Percentiles rank a stretch among this genome's conserved stretches.
Evolutionary conservation across 2,888 invertebrate genomes (phyloP).

Genomic region (Stegophylla sp.): DNA sequence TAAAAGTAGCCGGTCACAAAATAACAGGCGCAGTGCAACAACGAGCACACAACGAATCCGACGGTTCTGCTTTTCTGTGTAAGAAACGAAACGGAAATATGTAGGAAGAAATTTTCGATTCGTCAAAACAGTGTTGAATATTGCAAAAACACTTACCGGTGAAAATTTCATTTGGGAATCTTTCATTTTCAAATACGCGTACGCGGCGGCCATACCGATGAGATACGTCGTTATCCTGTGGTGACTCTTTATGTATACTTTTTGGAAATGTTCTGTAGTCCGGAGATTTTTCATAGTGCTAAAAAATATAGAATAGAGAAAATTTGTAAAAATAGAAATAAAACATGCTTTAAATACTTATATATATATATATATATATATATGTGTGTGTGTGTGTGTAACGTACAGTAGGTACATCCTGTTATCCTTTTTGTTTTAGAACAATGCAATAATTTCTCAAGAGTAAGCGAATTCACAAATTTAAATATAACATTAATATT

Average conservation of each 20-base stretch:
- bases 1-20: slow-evolving; percentile 28
- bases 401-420: no score
- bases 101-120: no score
- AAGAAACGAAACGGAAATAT: background rate
- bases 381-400: no score
- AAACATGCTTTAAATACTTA: background rate
- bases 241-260: slow-evolving; percentile 62
- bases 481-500: no score
- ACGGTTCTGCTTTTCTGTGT: slow-evolving; percentile 17
- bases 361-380: background rate
- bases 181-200: slow-evolving; percentile 60
- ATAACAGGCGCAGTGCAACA: background rate
- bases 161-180: slow-evolving; percentile 9
- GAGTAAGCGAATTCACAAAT: no score
- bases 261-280: slow-evolving; percentile 26
- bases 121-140: background rate
- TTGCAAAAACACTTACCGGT: background rate
- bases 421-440: no score
- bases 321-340: no score
- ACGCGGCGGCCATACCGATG: slow-evolving; percentile 62
- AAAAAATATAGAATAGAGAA: no score
- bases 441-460: no score
- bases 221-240: slow-evolving; percentile 62
- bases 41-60: background rate
- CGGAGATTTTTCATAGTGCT: slow-evolving; percentile 22